phyloP scores from a whole-genome alignment of 2,797 vertebrate species.

The Yasuhikotakia modesta region DNA sequence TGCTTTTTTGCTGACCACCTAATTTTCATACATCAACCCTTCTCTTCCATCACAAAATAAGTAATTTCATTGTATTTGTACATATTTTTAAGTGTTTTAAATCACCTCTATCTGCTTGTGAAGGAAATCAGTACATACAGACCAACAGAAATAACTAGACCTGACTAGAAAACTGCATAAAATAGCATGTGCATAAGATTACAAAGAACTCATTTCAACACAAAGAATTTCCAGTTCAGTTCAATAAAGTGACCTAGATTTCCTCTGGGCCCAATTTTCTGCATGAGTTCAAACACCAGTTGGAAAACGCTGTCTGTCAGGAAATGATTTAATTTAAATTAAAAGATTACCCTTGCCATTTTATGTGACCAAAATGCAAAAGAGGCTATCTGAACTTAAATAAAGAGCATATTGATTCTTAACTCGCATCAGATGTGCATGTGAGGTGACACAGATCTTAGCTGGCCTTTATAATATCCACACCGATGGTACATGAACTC shows the following conservation, averaged over 20 bases:
- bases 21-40: background rate
- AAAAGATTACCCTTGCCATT: background rate
- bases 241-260: slow-evolving; percentile 71
- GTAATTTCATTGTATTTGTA: background rate
- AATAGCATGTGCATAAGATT: slow-evolving; percentile 40
- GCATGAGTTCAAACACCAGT: slow-evolving; percentile 57
- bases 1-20: background rate
- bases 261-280: slow-evolving; percentile 55
- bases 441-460: background rate
- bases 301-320: slow-evolving; percentile 16
- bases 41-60: background rate
- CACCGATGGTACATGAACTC: background rate
- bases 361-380: slow-evolving; percentile 1
- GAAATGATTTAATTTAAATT: slow-evolving; percentile 6
- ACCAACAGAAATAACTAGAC: background rate
- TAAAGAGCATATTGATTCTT: background rate
- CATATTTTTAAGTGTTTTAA: background rate
- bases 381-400: background rate
- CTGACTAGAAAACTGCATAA: slow-evolving; percentile 66
- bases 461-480: background rate
- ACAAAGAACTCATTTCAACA: slow-evolving; percentile 61
- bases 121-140: slow-evolving; percentile 3
- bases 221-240: slow-evolving; percentile 55
- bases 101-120: background rate
- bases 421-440: background rate